Base-by-base conservation (phyloP, 2,113 vertebrate species). In the Coryphaenoides rupestris region DNA sequence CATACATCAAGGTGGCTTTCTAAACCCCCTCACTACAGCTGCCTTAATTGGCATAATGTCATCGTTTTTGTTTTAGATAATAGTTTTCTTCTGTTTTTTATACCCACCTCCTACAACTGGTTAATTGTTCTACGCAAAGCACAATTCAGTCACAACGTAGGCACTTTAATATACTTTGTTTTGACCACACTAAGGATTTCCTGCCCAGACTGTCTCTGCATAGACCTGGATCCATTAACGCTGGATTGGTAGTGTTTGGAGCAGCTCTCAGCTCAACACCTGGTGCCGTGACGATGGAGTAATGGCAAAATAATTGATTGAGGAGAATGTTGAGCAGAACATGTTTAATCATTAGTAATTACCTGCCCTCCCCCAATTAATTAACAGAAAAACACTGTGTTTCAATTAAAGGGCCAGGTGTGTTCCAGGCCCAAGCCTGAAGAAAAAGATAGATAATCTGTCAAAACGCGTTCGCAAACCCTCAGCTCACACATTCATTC, bases 271-370 rank as follows among this genome's bases (percentile, higher is more conserved):
- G 46, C 28, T n/a, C n/a, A n/a, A 26, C 6, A 40, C 33, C 33
- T 40, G 33, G 33, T 12, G 9, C 33, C 6, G 2, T 40, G 13
- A 40, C 33, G 9, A 40, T 9, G 9, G 10, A 55, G 50, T 56
- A 26, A 60, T 55, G 52, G 61, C 46, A 65, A 24, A 53, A 13
- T 16, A 54, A 59, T n/a, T 28, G 22, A 49, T 62, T 57, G 56
- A 26, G 24, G 26, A 22, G 47, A 40, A 1, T 58, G 15, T n/a
- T n/a, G 15, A 6, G 47, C 47, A 50, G 16, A 50, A 50, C 4
- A n/a, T n/a, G 15, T 16, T 50, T 17, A 17, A 50, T 50, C n/a
- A 21, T 33, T n/a, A 23, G n/a, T 69, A 61, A 74, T 74, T 21
- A 69, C 54, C 57, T 19, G 26, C 24, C 24, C 55, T n/a, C 9